Base-by-base conservation (phyloP, 2,113 vertebrate species). In the Sorex fumeus region DNA sequence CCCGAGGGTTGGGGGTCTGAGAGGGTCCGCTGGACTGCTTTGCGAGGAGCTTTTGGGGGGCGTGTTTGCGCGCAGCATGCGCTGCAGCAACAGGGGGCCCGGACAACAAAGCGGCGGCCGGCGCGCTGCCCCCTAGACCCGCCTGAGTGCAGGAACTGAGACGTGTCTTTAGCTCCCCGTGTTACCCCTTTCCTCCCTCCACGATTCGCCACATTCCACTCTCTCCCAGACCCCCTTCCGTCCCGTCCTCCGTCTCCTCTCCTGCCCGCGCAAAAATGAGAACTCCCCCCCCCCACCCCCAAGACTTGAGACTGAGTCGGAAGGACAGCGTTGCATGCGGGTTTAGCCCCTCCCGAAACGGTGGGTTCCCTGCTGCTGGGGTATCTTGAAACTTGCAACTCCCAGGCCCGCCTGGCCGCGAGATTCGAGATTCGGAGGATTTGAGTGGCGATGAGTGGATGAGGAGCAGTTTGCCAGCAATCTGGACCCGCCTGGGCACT, bases 81-180 rank as follows among this genome's bases (percentile, higher is more conserved):
- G 78, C 32, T 32, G 82, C 12, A 4, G 85, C 79, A 27, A 53
- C 66, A 0, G 8, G 69, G 69, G 45, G 60, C 64, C 60, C 60
- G 1, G 47, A 84, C 95, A 25, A 95, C 96, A 92, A 94, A 97
- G 89, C 89, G 12, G 64, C 0, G 77, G 80, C 82, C 30, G n/a
- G 64, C 87, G 8, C 3, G 12, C 66, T 0, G 57, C 9, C 30
- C 62, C 64, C 62, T 3, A 53, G 21, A 64, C 64, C 45, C 36
- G 21, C 19, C 36, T 21, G 3, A 23, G 81, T 18, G 78, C 70
- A 23, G 3, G 28, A 77, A 27, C 87, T 10, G n/a, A 11, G 25
- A 13, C 8, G 66, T 50, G 87, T 23, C 85, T 91, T 57, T 8
- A 43, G 57, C 64, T 7, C 47, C 77, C 76, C n/a, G 50, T 66